Conservation (phyloP, 2,797 vertebrate genomes). For the Malurus leucopterus region DNA sequence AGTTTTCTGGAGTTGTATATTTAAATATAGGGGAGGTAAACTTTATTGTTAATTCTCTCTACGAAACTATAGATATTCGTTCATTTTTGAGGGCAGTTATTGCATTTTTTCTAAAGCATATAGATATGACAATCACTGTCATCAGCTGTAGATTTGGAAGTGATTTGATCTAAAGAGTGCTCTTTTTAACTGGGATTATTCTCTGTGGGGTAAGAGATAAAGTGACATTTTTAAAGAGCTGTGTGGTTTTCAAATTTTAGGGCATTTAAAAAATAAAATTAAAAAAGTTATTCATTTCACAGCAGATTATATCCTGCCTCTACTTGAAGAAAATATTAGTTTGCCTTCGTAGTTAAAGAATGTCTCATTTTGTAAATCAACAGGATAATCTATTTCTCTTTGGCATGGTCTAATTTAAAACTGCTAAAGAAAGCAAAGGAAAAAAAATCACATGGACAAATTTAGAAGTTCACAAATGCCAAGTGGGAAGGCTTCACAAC, state of each 20-base stretch:
- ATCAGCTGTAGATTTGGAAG: neutral
- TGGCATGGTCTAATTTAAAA: neutral
- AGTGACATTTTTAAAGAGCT: neutral
- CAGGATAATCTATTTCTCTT: neutral
- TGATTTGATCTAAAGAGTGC: neutral
- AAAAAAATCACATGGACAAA: neutral
- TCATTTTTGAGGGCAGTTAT: neutral
- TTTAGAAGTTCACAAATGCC: neutral
- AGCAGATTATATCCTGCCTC: neutral
- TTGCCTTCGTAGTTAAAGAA: neutral
- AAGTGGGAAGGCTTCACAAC: neutral
- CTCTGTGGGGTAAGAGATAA: neutral
- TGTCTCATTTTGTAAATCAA: neutral
- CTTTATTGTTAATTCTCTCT: neutral
- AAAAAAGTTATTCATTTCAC: neutral
- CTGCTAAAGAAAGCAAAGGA: neutral
- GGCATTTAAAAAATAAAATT: neutral
- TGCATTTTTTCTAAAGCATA: neutral
- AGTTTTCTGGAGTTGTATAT: neutral
- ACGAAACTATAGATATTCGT: neutral
- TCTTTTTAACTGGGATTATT: neutral
- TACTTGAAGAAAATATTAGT: neutral
- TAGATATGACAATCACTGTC: neutral
- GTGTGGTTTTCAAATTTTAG: neutral
- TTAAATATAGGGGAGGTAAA: neutral